phyloP scores from a whole-genome alignment of 2,888 invertebrate genomes.

The Brenthis hecate region DNA sequence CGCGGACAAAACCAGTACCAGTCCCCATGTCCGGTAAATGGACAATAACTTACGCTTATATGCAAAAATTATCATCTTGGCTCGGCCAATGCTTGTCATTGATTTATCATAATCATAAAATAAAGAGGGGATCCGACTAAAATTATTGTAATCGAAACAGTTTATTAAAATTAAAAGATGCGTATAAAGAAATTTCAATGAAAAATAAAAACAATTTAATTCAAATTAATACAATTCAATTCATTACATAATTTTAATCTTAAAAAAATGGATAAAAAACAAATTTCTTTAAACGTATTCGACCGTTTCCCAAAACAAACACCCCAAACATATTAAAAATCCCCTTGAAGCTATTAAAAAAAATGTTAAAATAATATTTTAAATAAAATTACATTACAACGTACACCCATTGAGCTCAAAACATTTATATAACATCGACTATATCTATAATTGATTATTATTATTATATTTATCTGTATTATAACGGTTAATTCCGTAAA shows the following conservation, averaged over 20 bases:
- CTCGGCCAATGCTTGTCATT: background rate
- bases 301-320: no score
- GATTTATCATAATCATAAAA: background rate
- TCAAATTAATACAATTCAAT: no score
- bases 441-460: conserved; percentile 20
- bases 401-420: conserved; percentile 28
- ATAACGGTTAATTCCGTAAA: conserved; percentile 1
- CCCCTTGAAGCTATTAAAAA: background rate
- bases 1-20: background rate
- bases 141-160: no score
- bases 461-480: conserved; percentile 17
- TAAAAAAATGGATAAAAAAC: no score
- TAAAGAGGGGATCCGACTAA: no score
- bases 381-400: conserved; percentile 1
- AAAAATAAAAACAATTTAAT: no score
- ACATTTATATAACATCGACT: conserved; percentile 25
- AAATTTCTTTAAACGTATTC: no score
- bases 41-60: background rate
- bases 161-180: no score
- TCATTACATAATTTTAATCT: no score
- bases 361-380: background rate
- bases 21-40: background rate
- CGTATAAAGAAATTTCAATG: no score
- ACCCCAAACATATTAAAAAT: no score
- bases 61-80: background rate